phyloP scores from a whole-genome alignment of 2,113 vertebrate genomes.

The Amblyornis subalaris region DNA sequence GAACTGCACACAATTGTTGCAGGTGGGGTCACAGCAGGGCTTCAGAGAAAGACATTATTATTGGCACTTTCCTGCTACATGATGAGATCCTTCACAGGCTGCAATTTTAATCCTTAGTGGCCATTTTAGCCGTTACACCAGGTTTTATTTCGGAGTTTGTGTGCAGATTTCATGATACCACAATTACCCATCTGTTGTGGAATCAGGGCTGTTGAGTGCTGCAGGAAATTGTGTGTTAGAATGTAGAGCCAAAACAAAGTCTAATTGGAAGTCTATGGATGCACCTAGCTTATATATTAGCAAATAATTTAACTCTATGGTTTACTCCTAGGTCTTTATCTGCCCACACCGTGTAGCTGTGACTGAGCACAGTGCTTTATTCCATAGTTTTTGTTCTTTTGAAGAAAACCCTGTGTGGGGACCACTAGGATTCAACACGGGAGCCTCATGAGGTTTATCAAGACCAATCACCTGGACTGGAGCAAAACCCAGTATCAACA shows the following conservation, averaged over 20 bases:
- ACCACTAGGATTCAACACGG: background rate
- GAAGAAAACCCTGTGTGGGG: background rate
- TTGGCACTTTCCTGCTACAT: background rate
- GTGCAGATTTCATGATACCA: background rate
- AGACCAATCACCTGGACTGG: background rate
- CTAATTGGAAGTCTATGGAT: background rate
- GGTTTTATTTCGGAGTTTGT: background rate
- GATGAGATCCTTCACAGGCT: background rate
- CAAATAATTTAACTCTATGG: background rate
- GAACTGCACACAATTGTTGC: background rate
- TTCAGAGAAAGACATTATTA: background rate
- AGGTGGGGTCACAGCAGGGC: background rate
- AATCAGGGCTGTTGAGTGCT: background rate
- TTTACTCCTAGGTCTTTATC: background rate
- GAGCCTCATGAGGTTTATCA: background rate
- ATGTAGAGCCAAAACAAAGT: background rate
- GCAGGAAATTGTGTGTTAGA: background rate
- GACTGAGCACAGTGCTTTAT: accelerated
- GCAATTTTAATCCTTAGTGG: background rate
- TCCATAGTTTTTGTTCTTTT: background rate
- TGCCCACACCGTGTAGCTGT: accelerated
- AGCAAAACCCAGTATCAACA: background rate
- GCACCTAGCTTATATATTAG: too few species aligned
- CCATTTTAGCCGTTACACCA: background rate
- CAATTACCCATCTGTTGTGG: background rate